These are phyloP conservation scores for Aleiodes sp. DNA, from an alignment of 1,140 invertebrate species.

Conservation along the genomic window DNA sequence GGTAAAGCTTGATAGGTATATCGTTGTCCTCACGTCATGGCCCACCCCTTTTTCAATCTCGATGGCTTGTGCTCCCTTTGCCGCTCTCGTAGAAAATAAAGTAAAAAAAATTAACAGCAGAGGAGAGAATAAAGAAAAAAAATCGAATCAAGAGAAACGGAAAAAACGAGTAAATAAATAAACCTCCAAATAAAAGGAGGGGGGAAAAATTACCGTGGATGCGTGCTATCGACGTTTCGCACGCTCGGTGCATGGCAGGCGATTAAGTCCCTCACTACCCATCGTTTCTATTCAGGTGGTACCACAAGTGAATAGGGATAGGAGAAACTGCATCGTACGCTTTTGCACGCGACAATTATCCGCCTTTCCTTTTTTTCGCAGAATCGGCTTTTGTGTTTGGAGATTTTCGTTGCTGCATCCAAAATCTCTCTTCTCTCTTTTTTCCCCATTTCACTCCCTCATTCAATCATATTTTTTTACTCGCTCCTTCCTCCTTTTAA, in stretches of 20 bases:
- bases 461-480: neutral
- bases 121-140: neutral
- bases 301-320: slow-evolving; percentile 12
- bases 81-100: neutral
- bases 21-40: slow-evolving; percentile 1
- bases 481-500: neutral
- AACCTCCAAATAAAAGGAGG: too few species aligned
- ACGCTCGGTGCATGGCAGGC: slow-evolving; percentile 45
- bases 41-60: neutral
- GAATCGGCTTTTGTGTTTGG: too few species aligned
- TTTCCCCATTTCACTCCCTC: too few species aligned
- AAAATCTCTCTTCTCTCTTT: too few species aligned
- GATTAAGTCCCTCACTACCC: slow-evolving; percentile 50
- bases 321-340: slow-evolving; percentile 38
- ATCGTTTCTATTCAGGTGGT: slow-evolving; percentile 4
- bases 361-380: slow-evolving; percentile 9
- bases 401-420: neutral
- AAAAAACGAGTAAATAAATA: slow-evolving; percentile 36
- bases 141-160: neutral
- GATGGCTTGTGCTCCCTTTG: too few species aligned
- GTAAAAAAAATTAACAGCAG: neutral
- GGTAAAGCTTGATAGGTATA: neutral
- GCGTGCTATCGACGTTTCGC: slow-evolving; percentile 49
- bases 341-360: slow-evolving; percentile 24
- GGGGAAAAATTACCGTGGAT: slow-evolving; percentile 38